A percentile compares a stretch with the other conserved stretches of the same genome.
Conservation (phyloP, 2,113 vertebrate species). For the Hemiscyllium ocellatum region DNA sequence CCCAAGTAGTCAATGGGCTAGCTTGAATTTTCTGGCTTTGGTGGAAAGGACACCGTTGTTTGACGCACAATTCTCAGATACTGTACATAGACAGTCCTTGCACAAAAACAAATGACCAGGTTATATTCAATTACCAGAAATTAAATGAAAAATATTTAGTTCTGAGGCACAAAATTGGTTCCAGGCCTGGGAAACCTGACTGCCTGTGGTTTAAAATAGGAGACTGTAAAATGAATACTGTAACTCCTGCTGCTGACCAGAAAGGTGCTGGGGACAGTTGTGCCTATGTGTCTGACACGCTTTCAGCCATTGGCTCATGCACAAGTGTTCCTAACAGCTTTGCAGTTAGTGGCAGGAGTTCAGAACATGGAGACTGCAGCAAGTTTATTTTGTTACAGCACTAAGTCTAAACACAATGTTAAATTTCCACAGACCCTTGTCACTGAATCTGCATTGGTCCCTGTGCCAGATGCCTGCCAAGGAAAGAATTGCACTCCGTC, state of each 20-base stretch:
- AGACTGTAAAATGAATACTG: neutral
- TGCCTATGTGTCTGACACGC: neutral
- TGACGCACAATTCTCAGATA: neutral
- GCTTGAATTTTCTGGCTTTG: neutral
- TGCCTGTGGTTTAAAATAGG: neutral
- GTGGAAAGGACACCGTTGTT: neutral
- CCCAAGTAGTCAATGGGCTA: neutral
- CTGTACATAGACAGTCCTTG: neutral
- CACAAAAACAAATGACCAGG: no score
- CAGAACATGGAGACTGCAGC: neutral
- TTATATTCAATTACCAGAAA: neutral
- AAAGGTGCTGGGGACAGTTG: neutral
- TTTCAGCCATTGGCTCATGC: no score
- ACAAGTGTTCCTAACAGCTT: neutral
- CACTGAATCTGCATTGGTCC: neutral
- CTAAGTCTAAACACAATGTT: neutral
- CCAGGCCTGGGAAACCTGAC: neutral
- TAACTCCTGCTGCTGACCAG: neutral
- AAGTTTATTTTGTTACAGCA: neutral
- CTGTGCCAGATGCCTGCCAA: neutral
- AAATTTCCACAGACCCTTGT: neutral
- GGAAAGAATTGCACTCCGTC: neutral
- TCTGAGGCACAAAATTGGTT: neutral
- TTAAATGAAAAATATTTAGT: conserved; percentile 17
- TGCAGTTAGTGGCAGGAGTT: neutral